Evolutionary conservation across 2,797 vertebrate genomes (phyloP).

Genomic region (Pelobates cultripes): DNA sequence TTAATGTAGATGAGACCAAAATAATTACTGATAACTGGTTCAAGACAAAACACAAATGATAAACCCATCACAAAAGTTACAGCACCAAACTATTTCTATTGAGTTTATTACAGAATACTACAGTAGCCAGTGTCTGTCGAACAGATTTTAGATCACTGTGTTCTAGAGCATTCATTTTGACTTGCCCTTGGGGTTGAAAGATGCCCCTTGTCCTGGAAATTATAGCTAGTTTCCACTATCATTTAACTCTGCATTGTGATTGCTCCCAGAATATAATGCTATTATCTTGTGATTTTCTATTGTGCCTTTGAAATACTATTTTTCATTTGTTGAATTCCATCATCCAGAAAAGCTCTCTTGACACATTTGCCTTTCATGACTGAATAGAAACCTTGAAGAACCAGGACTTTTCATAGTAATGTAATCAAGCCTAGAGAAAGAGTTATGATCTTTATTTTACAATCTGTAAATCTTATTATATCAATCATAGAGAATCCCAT

Average conservation of each 20-base stretch:
- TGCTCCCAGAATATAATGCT: neutral
- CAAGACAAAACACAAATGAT: too few relatives aligned
- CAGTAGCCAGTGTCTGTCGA: too few relatives aligned
- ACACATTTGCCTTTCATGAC: slow-evolving; percentile 9
- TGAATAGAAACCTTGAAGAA: neutral
- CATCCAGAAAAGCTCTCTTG: neutral
- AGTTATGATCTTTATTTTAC: neutral
- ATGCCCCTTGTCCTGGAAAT: neutral
- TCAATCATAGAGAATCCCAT: neutral
- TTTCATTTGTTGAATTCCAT: neutral
- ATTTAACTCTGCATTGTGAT: neutral
- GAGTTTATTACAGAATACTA: too few relatives aligned
- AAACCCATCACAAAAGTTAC: too few relatives aligned
- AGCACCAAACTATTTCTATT: too few relatives aligned
- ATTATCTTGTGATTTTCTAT: neutral
- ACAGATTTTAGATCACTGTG: neutral
- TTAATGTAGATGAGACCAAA: too few relatives aligned
- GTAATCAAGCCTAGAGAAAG: neutral
- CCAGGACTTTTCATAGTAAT: neutral
- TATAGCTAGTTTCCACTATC: neutral
- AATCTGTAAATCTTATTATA: neutral
- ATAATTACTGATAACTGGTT: too few relatives aligned
- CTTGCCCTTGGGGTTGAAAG: neutral
- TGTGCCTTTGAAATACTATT: neutral
- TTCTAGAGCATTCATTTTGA: neutral